Base-by-base conservation (phyloP, 2,888 invertebrate species). In the Rhabditoides inermis region DNA sequence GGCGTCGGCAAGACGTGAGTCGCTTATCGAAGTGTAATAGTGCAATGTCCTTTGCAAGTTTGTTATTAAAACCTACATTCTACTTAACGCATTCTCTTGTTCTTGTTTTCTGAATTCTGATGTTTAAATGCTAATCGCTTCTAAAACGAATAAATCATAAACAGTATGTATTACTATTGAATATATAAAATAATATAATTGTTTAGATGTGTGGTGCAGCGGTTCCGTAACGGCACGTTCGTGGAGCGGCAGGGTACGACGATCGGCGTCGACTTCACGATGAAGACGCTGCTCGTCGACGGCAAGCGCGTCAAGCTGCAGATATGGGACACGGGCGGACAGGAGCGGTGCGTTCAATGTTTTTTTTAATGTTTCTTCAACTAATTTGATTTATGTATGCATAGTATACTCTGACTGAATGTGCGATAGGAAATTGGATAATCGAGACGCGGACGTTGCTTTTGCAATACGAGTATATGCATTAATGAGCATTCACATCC, bases 311-410 rank as follows among this genome's bases (percentile, higher is more conserved):
- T 92, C 68, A 94, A 94, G 85, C 90, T 91, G 80, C 74, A 74
- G 54, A 90, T 92, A 76, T 91, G 91, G 91, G 91, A 92, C 79
- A 92, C 91, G 10, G 91, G 92, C 50, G 92, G 92, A 0, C 92
- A 92, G 77, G 92, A 94, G 79, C 82, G 92, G 59, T 92, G 41
- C 44, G 44, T 42, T 36, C 20, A 12, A 15, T 18, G 6, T n/a
- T 3, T 2, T 18, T 15, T 28, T 22, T 18, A 44, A 2, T 3
- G 10, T 7, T 20, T 23, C 7, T 15, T 18, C 27, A n/a, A 25
- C 12, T 42, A 25, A 5, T 22, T 42, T 15, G n/a, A n/a, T n/a
- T n/a, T n/a, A n/a, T n/a, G n/a, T n/a, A n/a, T n/a, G n/a, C n/a
- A n/a, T n/a, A n/a, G n/a, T n/a, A n/a, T n/a, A n/a, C n/a, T n/a